Percentiles rank a stretch among this genome's conserved stretches.
These are phyloP conservation scores for Spongilla lacustris DNA, from an alignment of 37 sponge, comb jelly and placozoan genomes.

Conservation along the genomic window DNA sequence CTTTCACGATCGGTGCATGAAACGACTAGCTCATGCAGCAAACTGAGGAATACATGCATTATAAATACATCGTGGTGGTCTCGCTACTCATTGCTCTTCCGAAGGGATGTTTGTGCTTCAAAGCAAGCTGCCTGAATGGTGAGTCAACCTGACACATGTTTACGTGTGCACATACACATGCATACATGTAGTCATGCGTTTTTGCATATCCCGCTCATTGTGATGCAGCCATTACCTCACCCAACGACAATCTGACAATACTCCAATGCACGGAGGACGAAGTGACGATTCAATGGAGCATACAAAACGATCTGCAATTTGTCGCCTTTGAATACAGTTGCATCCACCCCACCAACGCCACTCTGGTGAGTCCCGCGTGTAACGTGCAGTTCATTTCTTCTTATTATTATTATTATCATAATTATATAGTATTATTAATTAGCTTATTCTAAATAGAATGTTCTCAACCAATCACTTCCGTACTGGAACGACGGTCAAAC, in stretches of 20 bases:
- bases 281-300: neutral
- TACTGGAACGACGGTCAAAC: neutral
- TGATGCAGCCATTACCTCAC: neutral
- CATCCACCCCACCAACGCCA: neutral
- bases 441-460: neutral
- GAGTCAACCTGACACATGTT: neutral
- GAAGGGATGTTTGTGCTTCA: too few species aligned
- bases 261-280: neutral
- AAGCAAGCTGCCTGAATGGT: too few species aligned
- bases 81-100: too few species aligned
- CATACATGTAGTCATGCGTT: neutral
- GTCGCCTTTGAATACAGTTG: neutral
- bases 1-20: too few species aligned
- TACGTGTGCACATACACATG: neutral
- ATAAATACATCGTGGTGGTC: too few species aligned
- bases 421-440: too few species aligned
- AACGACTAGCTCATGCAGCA: too few species aligned
- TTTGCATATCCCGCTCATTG: too few species aligned
- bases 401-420: too few species aligned
- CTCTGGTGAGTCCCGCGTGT: neutral
- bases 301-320: neutral
- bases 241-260: neutral
- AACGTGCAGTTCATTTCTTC: too few species aligned
- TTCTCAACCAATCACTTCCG: neutral
- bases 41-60: too few species aligned